Percentiles rank a stretch among this genome's conserved stretches.
Evolutionary conservation across 2,888 invertebrate genomes (phyloP).

Genomic region (Calliscelio sp.): DNA sequence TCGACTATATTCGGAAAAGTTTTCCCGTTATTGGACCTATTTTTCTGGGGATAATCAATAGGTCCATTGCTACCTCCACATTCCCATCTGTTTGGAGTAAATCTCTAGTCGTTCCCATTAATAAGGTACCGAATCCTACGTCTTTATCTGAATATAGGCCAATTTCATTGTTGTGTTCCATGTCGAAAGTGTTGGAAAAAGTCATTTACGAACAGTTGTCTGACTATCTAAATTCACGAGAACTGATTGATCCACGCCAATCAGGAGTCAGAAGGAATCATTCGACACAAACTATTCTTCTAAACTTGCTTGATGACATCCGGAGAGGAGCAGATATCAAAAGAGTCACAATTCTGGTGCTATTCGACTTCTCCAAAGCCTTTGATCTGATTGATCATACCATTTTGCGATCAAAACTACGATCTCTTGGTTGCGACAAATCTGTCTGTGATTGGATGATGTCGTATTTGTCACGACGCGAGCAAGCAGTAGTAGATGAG

Average conservation of each 20-base stretch:
- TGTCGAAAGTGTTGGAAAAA: neutral
- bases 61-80: too few relatives aligned
- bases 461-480: neutral
- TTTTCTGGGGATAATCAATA: too few relatives aligned
- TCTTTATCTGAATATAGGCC: too few relatives aligned
- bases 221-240: too few relatives aligned
- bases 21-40: too few relatives aligned
- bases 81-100: neutral
- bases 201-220: neutral
- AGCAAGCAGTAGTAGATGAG: neutral
- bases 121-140: too few relatives aligned
- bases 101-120: neutral
- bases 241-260: too few relatives aligned
- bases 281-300: neutral
- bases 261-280: neutral
- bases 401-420: too few relatives aligned
- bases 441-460: constrained; percentile 4
- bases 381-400: neutral
- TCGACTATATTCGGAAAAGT: too few relatives aligned
- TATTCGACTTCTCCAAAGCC: neutral
- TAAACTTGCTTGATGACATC: neutral
- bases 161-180: too few relatives aligned
- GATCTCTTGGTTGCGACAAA: neutral
- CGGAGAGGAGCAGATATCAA: neutral
- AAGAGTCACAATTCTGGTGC: neutral